Conservation (phyloP, 2,888 invertebrate species). For the Rotaria macrura region DNA sequence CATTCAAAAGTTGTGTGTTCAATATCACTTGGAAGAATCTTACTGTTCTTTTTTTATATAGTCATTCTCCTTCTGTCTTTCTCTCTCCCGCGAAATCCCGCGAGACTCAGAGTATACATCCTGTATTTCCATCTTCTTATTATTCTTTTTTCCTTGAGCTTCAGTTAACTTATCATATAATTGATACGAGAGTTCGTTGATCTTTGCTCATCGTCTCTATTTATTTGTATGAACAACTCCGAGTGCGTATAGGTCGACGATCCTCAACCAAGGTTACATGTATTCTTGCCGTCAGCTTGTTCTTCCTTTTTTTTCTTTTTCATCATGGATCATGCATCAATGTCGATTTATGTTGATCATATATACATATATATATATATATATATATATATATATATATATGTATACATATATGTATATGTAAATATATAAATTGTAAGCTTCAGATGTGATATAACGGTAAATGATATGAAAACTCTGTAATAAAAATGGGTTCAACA, state of each 20-base stretch:
- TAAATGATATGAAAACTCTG: neutral
- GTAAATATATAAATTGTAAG: neutral
- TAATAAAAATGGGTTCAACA: slow-evolving; percentile 22
- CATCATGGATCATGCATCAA: neutral
- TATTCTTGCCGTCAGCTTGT: neutral
- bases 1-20: no score
- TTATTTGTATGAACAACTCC: neutral
- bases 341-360: neutral
- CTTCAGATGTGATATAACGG: slow-evolving; percentile 16
- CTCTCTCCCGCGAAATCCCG: neutral
- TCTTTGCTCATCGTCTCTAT: neutral
- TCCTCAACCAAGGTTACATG: neutral
- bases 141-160: neutral
- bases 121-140: neutral
- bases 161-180: neutral
- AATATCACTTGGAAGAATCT: no score
- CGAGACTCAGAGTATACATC: neutral
- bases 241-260: neutral
- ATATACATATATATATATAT: neutral
- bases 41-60: no score
- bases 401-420: neutral
- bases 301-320: neutral
- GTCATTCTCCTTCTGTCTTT: neutral
- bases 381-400: neutral
- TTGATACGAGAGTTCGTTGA: neutral